Evolutionary conservation across 2,797 vertebrate genomes (phyloP).

Genomic region (Xerus rutilus): DNA sequence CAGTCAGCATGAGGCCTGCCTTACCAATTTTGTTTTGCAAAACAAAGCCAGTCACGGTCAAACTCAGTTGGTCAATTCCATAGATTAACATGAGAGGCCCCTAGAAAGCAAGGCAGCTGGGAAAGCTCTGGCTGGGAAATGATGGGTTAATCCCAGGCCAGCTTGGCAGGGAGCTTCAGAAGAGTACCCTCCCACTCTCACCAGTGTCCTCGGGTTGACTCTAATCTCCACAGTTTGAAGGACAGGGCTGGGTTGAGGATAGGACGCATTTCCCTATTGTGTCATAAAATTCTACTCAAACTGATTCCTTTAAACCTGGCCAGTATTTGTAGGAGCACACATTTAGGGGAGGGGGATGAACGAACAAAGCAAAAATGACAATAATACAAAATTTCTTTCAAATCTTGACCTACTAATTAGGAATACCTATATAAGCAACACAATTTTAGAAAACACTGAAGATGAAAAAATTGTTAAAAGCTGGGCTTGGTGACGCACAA

Average conservation of each 20-base stretch:
- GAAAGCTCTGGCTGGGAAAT: slow-evolving; percentile 50
- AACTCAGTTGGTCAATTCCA: slow-evolving; percentile 85
- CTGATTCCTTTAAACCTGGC: background rate
- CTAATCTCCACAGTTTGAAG: slow-evolving; percentile 34
- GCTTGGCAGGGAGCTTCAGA: slow-evolving; percentile 59
- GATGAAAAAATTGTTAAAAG: background rate
- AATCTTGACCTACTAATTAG: background rate
- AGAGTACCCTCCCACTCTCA: background rate
- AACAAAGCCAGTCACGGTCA: slow-evolving; percentile 89
- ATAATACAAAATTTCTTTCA: slow-evolving; percentile 20
- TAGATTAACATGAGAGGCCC: slow-evolving; percentile 82
- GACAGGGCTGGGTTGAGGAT: background rate
- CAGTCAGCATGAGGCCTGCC: slow-evolving; percentile 84
- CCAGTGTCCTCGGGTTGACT: slow-evolving; percentile 6
- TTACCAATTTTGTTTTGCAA: slow-evolving; percentile 88
- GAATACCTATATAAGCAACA: background rate
- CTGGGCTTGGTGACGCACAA: background rate
- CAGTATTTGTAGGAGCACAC: background rate
- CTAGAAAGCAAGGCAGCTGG: slow-evolving; percentile 58
- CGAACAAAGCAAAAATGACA: background rate
- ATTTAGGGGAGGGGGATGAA: background rate
- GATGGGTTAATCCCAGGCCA: slow-evolving; percentile 69
- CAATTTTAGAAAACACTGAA: slow-evolving; percentile 26
- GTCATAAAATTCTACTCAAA: background rate
- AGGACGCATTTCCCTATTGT: background rate